phyloP scores from a whole-genome alignment of 2,888 invertebrate genomes.

The Orthosia gothica region DNA sequence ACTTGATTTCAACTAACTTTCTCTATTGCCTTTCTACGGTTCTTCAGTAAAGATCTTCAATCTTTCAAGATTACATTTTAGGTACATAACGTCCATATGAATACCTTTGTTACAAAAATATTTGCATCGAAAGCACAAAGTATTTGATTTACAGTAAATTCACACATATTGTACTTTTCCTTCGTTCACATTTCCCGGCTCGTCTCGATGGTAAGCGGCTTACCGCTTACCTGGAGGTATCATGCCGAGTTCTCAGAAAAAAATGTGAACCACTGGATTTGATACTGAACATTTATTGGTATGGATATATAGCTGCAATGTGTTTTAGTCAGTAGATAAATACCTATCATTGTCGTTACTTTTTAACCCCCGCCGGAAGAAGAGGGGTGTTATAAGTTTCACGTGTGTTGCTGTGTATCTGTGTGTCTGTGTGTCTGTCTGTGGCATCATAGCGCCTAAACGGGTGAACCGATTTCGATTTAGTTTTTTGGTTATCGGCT shows the following conservation, averaged over 20 bases:
- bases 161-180: neutral
- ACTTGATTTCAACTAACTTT: neutral
- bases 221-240: neutral
- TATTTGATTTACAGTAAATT: conserved; percentile 2
- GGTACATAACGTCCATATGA: neutral
- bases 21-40: neutral
- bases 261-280: neutral
- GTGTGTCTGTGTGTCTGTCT: too few species aligned
- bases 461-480: too few species aligned
- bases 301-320: too few species aligned
- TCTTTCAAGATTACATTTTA: neutral
- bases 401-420: too few species aligned
- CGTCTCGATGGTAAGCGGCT: conserved; percentile 9
- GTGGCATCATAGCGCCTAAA: too few species aligned
- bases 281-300: neutral
- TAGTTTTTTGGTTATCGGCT: too few species aligned
- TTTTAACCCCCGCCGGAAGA: too few species aligned
- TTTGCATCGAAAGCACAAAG: neutral
- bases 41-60: neutral
- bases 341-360: too few species aligned
- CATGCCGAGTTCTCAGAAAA: neutral
- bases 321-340: neutral
- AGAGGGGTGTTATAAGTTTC: too few species aligned
- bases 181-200: neutral
- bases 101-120: neutral